Percentiles rank a stretch among this genome's conserved stretches.
phyloP scores from a whole-genome alignment of 2,797 vertebrate genomes.

The Petrocephalus sullivani region DNA sequence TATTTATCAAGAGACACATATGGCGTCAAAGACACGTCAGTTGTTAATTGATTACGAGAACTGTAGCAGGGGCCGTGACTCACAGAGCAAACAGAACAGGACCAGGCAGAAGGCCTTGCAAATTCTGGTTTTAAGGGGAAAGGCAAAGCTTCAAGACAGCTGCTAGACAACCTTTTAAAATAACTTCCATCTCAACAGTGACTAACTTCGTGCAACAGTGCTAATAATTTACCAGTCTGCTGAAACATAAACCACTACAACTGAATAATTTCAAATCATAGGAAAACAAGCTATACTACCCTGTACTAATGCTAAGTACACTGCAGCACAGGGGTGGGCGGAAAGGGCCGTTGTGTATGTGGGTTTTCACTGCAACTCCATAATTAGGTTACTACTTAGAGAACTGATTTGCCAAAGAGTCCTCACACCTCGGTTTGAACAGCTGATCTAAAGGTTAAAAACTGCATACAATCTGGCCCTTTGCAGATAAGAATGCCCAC shows the following conservation, averaged over 20 bases:
- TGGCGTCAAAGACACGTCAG: constrained; percentile 29
- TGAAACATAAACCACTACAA: neutral
- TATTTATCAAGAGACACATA: constrained; percentile 4
- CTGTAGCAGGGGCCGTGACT: constrained; percentile 33
- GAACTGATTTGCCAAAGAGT: no score
- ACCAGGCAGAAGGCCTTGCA: neutral
- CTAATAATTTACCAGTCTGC: neutral
- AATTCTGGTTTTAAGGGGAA: constrained; percentile 6
- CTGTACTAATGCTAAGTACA: neutral
- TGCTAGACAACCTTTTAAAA: neutral
- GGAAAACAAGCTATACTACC: neutral
- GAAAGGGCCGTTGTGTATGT: no score
- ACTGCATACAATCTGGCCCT: no score
- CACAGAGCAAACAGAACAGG: constrained; percentile 37
- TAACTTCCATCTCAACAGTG: neutral
- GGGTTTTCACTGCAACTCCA: no score
- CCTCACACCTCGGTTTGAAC: no score
- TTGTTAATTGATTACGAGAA: constrained; percentile 23
- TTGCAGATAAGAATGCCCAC: no score
- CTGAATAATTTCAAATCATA: neutral
- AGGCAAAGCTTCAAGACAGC: neutral
- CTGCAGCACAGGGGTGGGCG: neutral
- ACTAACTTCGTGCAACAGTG: neutral
- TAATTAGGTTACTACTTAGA: no score
- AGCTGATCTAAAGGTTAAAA: no score